These are phyloP conservation scores for Myrmecophaga tridactyla DNA, from an alignment of 2,113 vertebrate genomes.

Conservation along the genomic window DNA sequence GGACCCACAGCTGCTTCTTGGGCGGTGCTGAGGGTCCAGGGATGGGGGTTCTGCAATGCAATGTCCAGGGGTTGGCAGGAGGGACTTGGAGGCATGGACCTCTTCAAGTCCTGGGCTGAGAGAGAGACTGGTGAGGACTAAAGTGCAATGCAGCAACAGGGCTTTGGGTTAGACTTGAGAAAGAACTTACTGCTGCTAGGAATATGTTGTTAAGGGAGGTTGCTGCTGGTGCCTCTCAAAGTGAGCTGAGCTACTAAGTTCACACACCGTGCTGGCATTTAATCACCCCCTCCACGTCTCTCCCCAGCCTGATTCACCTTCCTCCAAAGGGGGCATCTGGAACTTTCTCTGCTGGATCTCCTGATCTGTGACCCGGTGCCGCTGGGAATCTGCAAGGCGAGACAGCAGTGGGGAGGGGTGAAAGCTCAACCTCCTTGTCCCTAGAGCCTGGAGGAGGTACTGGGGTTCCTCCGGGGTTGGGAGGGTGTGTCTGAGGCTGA, in stretches of 20 bases:
- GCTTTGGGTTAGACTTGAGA: not conserved
- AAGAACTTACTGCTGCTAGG: not conserved
- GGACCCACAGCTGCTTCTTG: not conserved
- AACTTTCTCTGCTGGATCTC: constrained; percentile 50
- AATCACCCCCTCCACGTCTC: not conserved
- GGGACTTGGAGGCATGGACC: not conserved
- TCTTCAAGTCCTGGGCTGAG: constrained; percentile 15
- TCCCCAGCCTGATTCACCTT: not conserved
- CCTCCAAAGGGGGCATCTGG: constrained; percentile 48
- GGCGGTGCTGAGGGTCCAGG: accelerated
- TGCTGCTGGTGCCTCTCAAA: not conserved
- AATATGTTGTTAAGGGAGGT: too few species aligned
- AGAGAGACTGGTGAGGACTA: not conserved
- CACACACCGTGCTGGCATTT: not conserved
- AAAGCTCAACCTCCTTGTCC: not conserved
- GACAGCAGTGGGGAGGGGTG: accelerated
- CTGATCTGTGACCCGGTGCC: constrained; percentile 57
- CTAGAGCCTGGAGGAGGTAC: not conserved
- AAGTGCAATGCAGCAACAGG: not conserved
- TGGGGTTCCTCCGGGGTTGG: not conserved
- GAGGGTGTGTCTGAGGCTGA: too few species aligned
- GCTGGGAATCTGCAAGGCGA: constrained; percentile 78
- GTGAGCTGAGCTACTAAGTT: not conserved
- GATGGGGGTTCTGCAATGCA: accelerated
- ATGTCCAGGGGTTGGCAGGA: not conserved